phyloP scores from a whole-genome alignment of 2,113 vertebrate species.

The Rissa tridactyla region DNA sequence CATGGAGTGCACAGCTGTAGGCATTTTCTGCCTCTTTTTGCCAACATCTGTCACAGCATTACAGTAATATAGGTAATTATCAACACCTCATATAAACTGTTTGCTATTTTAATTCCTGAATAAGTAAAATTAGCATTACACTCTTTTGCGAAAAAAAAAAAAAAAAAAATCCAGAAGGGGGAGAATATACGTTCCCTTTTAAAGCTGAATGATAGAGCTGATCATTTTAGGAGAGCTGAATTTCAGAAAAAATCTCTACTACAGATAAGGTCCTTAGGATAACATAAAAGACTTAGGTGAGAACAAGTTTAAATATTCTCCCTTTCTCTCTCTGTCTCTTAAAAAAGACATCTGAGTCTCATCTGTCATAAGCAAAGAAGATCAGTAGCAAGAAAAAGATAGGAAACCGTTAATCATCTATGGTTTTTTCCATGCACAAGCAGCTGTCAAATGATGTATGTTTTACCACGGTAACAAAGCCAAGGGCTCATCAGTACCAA shows the following conservation, averaged over 20 bases:
- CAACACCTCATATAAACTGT: constrained; percentile 81
- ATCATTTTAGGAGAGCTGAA: constrained; percentile 59
- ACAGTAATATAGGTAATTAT: constrained; percentile 85
- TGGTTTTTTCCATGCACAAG: constrained; percentile 34
- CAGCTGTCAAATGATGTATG: constrained; percentile 46
- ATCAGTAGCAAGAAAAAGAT: constrained; percentile 48
- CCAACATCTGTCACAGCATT: constrained; percentile 90
- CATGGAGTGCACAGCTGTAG: constrained; percentile 87
- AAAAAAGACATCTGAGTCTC: constrained; percentile 51
- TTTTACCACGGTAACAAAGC: constrained; percentile 57
- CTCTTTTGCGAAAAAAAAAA: constrained; percentile 46
- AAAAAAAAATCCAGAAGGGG: not conserved
- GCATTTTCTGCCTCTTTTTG: constrained; percentile 86
- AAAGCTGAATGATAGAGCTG: constrained; percentile 58
- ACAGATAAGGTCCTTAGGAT: constrained; percentile 52
- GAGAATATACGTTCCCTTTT: constrained; percentile 48
- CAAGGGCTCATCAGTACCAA: constrained; percentile 41
- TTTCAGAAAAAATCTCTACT: constrained; percentile 57
- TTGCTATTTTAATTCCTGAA: constrained; percentile 82
- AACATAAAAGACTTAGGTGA: constrained; percentile 62
- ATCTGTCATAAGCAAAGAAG: constrained; percentile 61
- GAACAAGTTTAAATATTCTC: constrained; percentile 55
- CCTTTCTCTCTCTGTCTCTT: constrained; percentile 37
- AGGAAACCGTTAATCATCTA: constrained; percentile 46
- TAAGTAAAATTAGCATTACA: constrained; percentile 81